A percentile compares a stretch with the other conserved stretches of the same genome.
phyloP scores from a whole-genome alignment of 2,113 vertebrate genomes.

The Irena cyanogastra region DNA sequence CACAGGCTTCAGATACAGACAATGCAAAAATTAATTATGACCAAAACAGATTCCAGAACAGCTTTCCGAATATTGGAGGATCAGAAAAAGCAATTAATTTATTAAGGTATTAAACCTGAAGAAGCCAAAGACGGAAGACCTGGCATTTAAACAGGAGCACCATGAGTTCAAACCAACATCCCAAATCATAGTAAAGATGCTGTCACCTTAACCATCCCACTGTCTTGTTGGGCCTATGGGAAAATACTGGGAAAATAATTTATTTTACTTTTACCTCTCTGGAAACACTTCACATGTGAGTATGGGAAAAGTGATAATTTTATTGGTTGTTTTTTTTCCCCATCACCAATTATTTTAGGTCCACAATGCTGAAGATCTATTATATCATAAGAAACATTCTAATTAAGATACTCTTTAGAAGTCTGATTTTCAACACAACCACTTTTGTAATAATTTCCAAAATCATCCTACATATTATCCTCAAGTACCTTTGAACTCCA shows the following conservation, averaged over 20 bases:
- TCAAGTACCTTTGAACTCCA: fast-evolving
- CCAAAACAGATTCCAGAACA: neutral
- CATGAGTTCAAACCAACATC: neutral
- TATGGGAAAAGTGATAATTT: fast-evolving
- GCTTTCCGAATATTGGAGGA: fast-evolving
- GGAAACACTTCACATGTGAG: fast-evolving
- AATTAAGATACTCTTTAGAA: neutral
- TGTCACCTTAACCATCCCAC: neutral
- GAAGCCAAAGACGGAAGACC: neutral
- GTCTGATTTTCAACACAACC: neutral
- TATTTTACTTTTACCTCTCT: neutral
- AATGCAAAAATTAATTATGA: neutral
- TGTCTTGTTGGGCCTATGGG: fast-evolving
- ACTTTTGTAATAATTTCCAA: neutral
- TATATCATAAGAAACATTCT: neutral
- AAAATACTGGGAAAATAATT: neutral
- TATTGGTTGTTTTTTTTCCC: fast-evolving
- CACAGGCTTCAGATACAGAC: neutral
- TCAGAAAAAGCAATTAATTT: neutral
- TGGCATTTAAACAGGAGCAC: neutral
- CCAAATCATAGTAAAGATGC: neutral
- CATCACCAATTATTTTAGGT: neutral
- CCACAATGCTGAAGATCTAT: neutral
- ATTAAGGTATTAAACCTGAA: neutral
- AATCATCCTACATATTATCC: neutral